Evolutionary conservation across 2,888 invertebrate genomes (phyloP).

Genomic region (Adelognathus sp.): DNA sequence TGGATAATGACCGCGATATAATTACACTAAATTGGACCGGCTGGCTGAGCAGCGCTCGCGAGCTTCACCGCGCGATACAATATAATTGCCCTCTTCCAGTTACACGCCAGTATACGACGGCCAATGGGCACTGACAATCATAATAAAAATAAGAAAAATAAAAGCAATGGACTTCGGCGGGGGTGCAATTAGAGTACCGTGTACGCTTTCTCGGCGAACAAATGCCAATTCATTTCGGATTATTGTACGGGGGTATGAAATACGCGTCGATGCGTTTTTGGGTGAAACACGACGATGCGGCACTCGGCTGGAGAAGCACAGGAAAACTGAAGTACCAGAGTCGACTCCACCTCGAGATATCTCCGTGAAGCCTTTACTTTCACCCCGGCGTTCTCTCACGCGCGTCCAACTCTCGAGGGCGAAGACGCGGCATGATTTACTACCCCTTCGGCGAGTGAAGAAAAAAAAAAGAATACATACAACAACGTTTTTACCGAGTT

Average conservation of each 20-base stretch:
- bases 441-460: conserved; percentile 50
- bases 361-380: conserved; percentile 75
- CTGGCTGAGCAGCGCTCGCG: conserved; percentile 44
- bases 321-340: conserved; percentile 35
- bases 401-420: conserved; percentile 33
- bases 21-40: conserved; percentile 72
- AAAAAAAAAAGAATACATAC: conserved; percentile 47
- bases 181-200: conserved; percentile 32
- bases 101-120: conserved; percentile 52
- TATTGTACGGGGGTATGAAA: conserved; percentile 8
- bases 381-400: conserved; percentile 67
- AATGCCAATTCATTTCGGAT: conserved; percentile 21
- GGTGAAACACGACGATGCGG: conserved; percentile 9
- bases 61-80: conserved; percentile 49
- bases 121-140: conserved; percentile 46
- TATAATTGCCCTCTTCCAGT: conserved; percentile 65
- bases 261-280: neutral
- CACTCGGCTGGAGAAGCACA: conserved; percentile 6
- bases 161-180: neutral
- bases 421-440: conserved; percentile 68
- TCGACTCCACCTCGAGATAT: conserved; percentile 63
- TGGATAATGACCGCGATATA: conserved; percentile 72
- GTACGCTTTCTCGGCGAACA: conserved; percentile 32
- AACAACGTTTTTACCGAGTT: conserved; percentile 52
- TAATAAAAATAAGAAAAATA: conserved; percentile 43